Conservation (phyloP, 2,113 vertebrate species). For the Cyrtonyx montezumae region DNA sequence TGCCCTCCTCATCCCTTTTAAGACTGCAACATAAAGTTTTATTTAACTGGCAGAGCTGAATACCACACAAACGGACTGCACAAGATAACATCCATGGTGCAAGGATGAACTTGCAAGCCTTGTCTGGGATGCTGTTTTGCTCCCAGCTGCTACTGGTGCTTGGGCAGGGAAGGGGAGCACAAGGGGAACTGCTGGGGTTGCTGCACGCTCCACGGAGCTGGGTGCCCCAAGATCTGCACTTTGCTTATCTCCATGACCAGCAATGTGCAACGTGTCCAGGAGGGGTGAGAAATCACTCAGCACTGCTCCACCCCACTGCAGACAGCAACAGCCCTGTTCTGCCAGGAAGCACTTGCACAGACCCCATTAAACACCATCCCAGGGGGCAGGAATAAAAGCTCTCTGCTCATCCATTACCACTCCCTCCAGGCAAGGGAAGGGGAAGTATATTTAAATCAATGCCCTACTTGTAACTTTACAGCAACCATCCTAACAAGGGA, state of each 20-base stretch:
- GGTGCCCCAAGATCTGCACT: accelerated
- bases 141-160: accelerated
- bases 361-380: neutral
- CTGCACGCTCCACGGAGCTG: accelerated
- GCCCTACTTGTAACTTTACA: neutral
- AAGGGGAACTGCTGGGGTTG: accelerated
- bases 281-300: neutral
- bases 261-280: accelerated
- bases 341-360: neutral
- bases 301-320: neutral
- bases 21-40: neutral
- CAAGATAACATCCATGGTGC: neutral
- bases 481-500: neutral
- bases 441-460: conserved; percentile 10
- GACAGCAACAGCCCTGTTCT: neutral
- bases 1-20: neutral
- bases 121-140: no score
- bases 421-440: neutral
- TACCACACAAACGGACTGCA: neutral
- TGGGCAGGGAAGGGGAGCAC: accelerated
- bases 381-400: neutral
- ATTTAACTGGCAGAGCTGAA: neutral
- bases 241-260: neutral
- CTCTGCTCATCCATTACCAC: neutral
- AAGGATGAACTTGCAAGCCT: neutral